phyloP scores from a whole-genome alignment of 2,888 invertebrate genomes.

The Calephelis perditalis region DNA sequence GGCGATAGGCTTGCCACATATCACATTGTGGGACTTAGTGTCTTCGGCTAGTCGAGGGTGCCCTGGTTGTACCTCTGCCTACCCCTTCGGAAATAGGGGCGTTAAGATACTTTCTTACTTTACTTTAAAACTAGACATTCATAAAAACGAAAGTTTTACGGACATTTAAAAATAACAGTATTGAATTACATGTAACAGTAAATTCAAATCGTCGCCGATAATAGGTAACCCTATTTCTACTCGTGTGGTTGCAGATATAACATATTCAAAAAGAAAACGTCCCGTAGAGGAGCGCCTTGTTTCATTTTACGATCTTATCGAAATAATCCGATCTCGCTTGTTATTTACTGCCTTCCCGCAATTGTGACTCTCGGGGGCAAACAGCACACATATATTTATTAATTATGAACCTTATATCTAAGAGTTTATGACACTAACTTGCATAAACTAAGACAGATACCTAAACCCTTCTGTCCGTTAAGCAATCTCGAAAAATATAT shows the following conservation, averaged over 20 bases:
- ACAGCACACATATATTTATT: conserved; percentile 38
- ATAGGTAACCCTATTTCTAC: conserved; percentile 3
- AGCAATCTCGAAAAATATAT: conserved; percentile 38
- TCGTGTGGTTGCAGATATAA: conserved; percentile 27
- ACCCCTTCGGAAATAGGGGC: too few relatives aligned
- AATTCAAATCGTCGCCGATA: too few relatives aligned
- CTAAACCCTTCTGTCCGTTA: conserved; percentile 48
- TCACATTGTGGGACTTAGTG: too few relatives aligned
- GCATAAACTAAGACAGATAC: conserved; percentile 40
- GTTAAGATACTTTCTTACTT: too few relatives aligned
- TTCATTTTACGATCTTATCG: conserved; percentile 78
- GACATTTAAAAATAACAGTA: too few relatives aligned
- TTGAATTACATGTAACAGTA: background rate
- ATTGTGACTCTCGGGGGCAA: conserved; percentile 51
- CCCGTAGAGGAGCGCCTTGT: conserved; percentile 66
- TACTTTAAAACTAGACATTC: too few relatives aligned
- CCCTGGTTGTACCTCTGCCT: too few relatives aligned
- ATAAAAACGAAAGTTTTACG: too few relatives aligned
- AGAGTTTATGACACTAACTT: conserved; percentile 46
- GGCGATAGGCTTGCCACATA: too few relatives aligned
- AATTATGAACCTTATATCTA: conserved; percentile 54
- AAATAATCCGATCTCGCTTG: conserved; percentile 75
- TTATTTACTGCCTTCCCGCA: conserved; percentile 73
- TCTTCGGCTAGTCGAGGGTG: too few relatives aligned
- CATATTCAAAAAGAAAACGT: conserved; percentile 46